These are phyloP conservation scores for Apostichopus leukothele DNA, from an alignment of 53 echinoderm and acorn worm species.

Conservation along the genomic window DNA sequence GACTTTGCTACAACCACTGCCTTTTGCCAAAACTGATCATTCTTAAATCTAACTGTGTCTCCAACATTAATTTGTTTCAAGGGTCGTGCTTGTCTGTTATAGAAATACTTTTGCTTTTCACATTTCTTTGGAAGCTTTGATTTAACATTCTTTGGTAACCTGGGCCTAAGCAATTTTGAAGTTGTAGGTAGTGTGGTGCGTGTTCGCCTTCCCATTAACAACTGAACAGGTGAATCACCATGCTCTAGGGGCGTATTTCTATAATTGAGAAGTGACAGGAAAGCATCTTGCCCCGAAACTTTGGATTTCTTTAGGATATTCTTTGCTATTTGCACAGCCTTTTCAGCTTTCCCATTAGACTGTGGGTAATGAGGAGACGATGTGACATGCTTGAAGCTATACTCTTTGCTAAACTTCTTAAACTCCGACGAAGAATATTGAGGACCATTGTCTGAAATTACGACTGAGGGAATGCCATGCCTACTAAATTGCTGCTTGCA, in stretches of 20 bases:
- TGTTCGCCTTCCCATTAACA: conserved; percentile 49
- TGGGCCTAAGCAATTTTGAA: conserved; percentile 41
- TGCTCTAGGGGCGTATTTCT: conserved; percentile 53
- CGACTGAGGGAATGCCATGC: conserved; percentile 53
- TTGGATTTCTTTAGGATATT: conserved; percentile 56
- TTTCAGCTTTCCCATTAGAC: conserved; percentile 60
- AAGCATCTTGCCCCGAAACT: conserved; percentile 54
- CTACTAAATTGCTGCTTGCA: conserved; percentile 64
- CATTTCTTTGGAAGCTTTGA: background rate
- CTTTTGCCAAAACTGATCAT: background rate
- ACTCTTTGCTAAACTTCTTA: conserved; percentile 42
- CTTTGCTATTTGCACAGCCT: conserved; percentile 57
- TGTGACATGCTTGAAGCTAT: conserved; percentile 55
- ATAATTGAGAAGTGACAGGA: conserved; percentile 50
- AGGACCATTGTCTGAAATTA: conserved; percentile 56
- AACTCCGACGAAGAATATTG: conserved; percentile 54
- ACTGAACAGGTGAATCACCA: conserved; percentile 33
- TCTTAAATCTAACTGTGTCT: background rate
- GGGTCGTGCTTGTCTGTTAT: conserved; percentile 1
- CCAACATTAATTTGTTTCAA: background rate
- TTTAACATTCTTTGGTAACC: background rate
- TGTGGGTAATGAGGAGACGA: conserved; percentile 56
- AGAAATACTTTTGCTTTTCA: conserved; percentile 32
- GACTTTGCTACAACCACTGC: background rate
- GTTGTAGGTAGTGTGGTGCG: conserved; percentile 38